phyloP scores from a whole-genome alignment of 2,888 invertebrate species.

The Macrosiphum euphorbiae region DNA sequence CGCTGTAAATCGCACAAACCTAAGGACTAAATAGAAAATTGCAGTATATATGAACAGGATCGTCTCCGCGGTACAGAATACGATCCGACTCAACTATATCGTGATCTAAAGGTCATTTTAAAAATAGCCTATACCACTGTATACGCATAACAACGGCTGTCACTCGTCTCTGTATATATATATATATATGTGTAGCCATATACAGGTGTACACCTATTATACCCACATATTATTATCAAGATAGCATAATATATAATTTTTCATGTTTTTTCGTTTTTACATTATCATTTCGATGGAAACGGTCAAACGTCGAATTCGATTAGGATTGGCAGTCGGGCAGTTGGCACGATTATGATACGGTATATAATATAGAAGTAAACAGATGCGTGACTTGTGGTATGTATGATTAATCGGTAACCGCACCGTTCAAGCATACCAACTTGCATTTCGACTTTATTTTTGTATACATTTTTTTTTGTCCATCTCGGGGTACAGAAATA shows the following conservation, averaged over 20 bases:
- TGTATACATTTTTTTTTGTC: background rate
- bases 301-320: background rate
- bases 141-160: background rate
- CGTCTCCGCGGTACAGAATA: background rate
- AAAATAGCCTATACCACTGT: background rate
- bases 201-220: background rate
- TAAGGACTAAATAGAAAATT: background rate
- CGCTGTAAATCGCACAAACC: conserved; percentile 41
- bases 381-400: background rate
- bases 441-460: background rate
- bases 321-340: background rate
- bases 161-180: background rate
- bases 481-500: background rate
- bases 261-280: background rate
- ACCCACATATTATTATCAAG: too few species aligned
- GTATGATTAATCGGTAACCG: background rate
- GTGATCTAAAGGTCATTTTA: background rate
- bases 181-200: background rate
- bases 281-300: background rate
- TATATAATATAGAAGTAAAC: background rate
- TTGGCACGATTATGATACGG: background rate
- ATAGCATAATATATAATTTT: background rate
- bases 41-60: conserved; percentile 1
- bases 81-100: background rate
- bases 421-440: background rate